Evolutionary conservation across 2,888 invertebrate species (phyloP), one percentile per base, ranked within the genome.

Genomic region (Zaprionus obscuricornis): DNA sequence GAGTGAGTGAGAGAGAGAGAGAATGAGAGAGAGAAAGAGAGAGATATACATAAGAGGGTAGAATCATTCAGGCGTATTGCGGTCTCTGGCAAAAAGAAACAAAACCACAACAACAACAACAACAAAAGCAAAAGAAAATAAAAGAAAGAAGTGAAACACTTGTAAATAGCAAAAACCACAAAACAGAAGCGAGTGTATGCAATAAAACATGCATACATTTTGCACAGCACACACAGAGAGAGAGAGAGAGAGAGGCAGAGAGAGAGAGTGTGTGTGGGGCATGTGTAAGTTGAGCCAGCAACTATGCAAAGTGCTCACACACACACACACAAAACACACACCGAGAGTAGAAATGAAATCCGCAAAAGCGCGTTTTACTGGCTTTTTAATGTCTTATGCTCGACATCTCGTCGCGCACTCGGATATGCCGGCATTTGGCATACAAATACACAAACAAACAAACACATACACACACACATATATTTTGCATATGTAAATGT

Each of bases 201-300:
- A 81, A 84, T 81, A 86, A 85, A 84, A 86, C 85, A 76, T 81
- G 85, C 81, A 76, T 67, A 85, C 65, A 73, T 75, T 74, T n/a
- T 74, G 59, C 76, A 79, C n/a, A 34, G 62, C 56, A 34, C 37
- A 59, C 59, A 69, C 37, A 59, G 37, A 55, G 40, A 59, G 43
- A 60, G 27, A 31, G 22, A 43, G 26, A 34, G 42, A 45, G 26
- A 36, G 16, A 45, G 13, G 37, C 17, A 26, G 10, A 47, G 27
- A 24, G 27, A 42, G 26, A 52, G 24, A 16, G 29, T 22, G 39
- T 49, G 16, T 42, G 36, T 29, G 45, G n/a, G n/a, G n/a, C 57
- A 42, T 57, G 59, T 66, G 58, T 54, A 58, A 54, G 64, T 55
- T 51, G 40, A 46, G 56, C 20, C 66, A 74, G 69, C 42, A 66